phyloP scores from a whole-genome alignment of 2,113 vertebrate species.

The Corydoras sp. region DNA sequence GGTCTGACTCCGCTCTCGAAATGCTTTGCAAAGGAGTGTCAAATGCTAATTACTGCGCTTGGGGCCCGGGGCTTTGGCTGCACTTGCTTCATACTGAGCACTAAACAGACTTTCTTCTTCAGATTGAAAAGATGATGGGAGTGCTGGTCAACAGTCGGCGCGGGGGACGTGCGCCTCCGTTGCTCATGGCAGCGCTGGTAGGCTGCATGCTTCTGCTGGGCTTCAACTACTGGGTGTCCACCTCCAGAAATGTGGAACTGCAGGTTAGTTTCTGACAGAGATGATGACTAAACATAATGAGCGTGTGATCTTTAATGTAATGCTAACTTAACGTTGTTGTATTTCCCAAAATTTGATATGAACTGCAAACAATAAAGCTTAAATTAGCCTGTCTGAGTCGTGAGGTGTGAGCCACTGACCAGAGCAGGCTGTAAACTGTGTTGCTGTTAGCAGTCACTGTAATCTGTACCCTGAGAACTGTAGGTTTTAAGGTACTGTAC shows the following conservation, averaged over 20 bases:
- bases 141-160: conserved; percentile 80
- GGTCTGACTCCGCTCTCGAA: neutral
- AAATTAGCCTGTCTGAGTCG: too few species aligned
- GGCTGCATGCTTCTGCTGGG: conserved; percentile 80
- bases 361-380: too few species aligned
- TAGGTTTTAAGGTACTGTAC: too few species aligned
- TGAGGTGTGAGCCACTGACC: too few species aligned
- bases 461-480: too few species aligned
- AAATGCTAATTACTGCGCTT: neutral
- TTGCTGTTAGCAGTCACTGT: too few species aligned
- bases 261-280: conserved; percentile 63
- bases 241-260: conserved; percentile 80
- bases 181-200: conserved; percentile 77
- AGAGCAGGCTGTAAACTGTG: too few species aligned
- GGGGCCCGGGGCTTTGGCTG: neutral
- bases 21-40: neutral
- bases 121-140: conserved; percentile 62
- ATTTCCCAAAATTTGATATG: too few species aligned
- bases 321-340: too few species aligned
- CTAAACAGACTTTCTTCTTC: neutral
- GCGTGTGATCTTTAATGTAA: too few species aligned
- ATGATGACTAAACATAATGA: too few species aligned
- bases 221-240: conserved; percentile 94
- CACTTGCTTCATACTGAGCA: neutral
- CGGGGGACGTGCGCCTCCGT: conserved; percentile 80